Conservation (phyloP, 1,140 invertebrate genomes). For the Drosophila truncata region DNA sequence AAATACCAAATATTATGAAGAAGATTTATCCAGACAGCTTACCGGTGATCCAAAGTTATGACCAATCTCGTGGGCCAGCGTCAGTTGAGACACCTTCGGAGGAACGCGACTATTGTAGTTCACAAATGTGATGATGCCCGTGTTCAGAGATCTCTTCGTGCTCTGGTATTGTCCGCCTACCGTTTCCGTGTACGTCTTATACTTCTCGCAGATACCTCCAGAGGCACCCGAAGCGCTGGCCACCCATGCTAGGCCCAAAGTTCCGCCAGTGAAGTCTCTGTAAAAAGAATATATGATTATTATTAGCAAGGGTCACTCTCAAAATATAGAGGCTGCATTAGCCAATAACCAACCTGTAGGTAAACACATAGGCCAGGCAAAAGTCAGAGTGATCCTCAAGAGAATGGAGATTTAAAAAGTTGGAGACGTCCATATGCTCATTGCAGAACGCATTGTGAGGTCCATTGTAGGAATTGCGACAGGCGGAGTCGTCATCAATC, state of each 20-base stretch:
- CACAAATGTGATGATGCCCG: slow-evolving; percentile 99
- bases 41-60: slow-evolving; percentile 99
- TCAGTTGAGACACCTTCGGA: slow-evolving; percentile 98
- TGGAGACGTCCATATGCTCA: slow-evolving; percentile 99
- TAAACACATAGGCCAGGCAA: slow-evolving; percentile 99
- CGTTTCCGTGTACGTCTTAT: slow-evolving; percentile 98
- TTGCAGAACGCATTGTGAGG: slow-evolving; percentile 97
- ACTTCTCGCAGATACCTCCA: slow-evolving; percentile 99
- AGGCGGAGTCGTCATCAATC: slow-evolving; percentile 96
- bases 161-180: slow-evolving; percentile 96
- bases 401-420: slow-evolving; percentile 99
- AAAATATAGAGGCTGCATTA: background rate
- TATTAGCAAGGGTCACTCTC: background rate
- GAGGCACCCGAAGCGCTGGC: slow-evolving; percentile 97
- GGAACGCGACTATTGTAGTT: slow-evolving; percentile 99
- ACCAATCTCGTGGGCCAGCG: slow-evolving; percentile 99
- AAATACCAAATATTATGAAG: too few relatives aligned
- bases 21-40: too few relatives aligned
- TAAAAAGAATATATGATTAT: background rate
- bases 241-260: slow-evolving; percentile 98
- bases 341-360: slow-evolving; percentile 89
- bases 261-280: slow-evolving; percentile 98
- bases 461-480: slow-evolving; percentile 88
- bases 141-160: slow-evolving; percentile 97
- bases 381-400: slow-evolving; percentile 98